Evolutionary conservation across 2,113 vertebrate genomes (phyloP).

Genomic region (Nothoprocta perdicaria): DNA sequence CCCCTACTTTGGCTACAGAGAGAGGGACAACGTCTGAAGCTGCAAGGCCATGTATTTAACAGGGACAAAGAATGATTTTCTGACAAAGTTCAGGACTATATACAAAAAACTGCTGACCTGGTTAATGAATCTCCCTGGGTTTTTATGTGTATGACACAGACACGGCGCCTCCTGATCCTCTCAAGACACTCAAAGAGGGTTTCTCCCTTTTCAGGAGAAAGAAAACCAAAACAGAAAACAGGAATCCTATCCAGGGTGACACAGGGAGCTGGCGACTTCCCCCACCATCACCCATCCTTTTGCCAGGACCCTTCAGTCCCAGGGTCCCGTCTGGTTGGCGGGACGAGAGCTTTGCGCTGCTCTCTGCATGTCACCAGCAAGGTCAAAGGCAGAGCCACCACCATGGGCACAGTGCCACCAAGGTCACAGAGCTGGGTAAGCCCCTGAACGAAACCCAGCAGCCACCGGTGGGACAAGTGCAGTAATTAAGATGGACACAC

Average conservation of each 20-base stretch:
- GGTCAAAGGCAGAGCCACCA: neutral
- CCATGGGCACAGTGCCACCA: neutral
- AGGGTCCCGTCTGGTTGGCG: too few species aligned
- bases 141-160: neutral
- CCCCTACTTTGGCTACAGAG: neutral
- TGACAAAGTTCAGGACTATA: neutral
- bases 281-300: neutral
- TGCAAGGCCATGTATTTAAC: neutral
- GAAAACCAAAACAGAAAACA: neutral
- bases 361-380: rapidly evolving
- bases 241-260: rapidly evolving
- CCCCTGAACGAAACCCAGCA: neutral
- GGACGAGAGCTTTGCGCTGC: neutral
- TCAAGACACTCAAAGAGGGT: neutral
- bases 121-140: neutral
- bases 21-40: neutral
- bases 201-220: neutral
- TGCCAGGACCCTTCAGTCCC: neutral
- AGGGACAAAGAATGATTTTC: neutral
- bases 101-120: neutral
- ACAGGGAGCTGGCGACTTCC: neutral
- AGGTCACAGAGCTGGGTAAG: neutral
- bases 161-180: neutral
- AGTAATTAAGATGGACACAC: neutral
- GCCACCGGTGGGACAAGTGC: neutral